Base-by-base conservation (phyloP, 2,888 invertebrate species). In the Pristionchus mayeri region DNA sequence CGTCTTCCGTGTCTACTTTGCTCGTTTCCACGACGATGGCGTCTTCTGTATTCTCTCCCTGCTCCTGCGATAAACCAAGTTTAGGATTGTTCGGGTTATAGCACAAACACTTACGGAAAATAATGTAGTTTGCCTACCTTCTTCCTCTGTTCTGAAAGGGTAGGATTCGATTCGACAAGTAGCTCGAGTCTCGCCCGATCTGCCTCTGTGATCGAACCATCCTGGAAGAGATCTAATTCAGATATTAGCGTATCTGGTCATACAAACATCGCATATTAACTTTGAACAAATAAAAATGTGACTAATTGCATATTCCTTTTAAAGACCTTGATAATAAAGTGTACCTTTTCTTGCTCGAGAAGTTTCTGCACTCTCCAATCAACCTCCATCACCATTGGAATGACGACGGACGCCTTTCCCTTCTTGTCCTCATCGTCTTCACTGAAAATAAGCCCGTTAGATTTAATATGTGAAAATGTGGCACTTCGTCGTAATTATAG, bases 321-420 rank as follows among this genome's bases (percentile, higher is more conserved):
- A n/a, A n/a, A n/a, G n/a, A n/a, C n/a, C 7, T 54, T 54, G n/a
- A 18, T 0, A 67, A 40, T 1, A 37, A 40, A 7, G 13, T 3
- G 2, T 3, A 75, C 87, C 79, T 89, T 88, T 30, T 88, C 86
- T 75, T 88, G 88, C 63, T 89, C 90, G 0, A 89, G 84, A 48
- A 89, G 57, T 76, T 88, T 89, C 79, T 87, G 85, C 27, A 88
- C 87, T 44, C 89, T 79, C 89, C 89, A 89, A 60, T 90, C 90
- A 30, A 87, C 85, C 80, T 89, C 89, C 21, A 87, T 79, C 11
- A 88, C 88, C 87, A 89, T 87, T 44, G 90, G 89, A 63, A 90
- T 89, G n/a, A 89, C 88, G 13, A 84, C 84, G 2, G 85, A 80
- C 54, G 85, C 81, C 44, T 89, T 87, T 50, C 86, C 82, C 48